Evolutionary conservation across 2,888 invertebrate genomes (phyloP).

Genomic region (Melikaiella ostensackeni): DNA sequence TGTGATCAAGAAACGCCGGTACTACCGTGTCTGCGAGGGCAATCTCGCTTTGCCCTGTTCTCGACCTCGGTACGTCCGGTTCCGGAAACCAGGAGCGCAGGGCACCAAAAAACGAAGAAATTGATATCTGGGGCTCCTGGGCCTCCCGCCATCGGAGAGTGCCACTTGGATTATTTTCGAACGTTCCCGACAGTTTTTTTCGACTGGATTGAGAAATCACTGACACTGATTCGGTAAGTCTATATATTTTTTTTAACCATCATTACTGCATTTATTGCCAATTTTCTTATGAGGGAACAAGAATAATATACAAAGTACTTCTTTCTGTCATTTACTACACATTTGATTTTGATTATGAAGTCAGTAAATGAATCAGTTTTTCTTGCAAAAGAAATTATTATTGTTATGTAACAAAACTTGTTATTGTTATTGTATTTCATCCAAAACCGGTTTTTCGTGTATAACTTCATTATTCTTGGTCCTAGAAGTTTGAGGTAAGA

Average conservation of each 20-base stretch:
- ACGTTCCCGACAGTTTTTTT: conserved; percentile 17
- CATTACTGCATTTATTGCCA: neutral
- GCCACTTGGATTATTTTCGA: conserved; percentile 35
- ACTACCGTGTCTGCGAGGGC: conserved; percentile 60
- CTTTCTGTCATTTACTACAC: too few species aligned
- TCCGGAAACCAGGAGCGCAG: conserved; percentile 45
- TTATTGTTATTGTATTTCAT: neutral
- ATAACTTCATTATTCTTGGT: too few species aligned
- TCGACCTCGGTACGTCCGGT: conserved; percentile 44
- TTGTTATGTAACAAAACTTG: neutral
- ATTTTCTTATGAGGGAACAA: neutral
- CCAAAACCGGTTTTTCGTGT: too few species aligned
- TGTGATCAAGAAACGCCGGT: conserved; percentile 61
- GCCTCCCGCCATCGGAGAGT: conserved; percentile 50
- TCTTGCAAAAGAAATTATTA: neutral
- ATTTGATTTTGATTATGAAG: neutral
- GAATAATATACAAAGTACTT: neutral
- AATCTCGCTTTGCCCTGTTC: conserved; percentile 51
- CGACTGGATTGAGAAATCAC: conserved; percentile 35
- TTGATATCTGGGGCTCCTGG: conserved; percentile 42
- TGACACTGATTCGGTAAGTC: conserved; percentile 29
- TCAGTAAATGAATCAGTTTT: neutral
- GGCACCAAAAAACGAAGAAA: conserved; percentile 40
- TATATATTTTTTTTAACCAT: neutral
- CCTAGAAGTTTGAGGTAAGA: too few species aligned